Conservation (phyloP, 2,888 invertebrate genomes). For the Phytoseiulus persimilis region DNA sequence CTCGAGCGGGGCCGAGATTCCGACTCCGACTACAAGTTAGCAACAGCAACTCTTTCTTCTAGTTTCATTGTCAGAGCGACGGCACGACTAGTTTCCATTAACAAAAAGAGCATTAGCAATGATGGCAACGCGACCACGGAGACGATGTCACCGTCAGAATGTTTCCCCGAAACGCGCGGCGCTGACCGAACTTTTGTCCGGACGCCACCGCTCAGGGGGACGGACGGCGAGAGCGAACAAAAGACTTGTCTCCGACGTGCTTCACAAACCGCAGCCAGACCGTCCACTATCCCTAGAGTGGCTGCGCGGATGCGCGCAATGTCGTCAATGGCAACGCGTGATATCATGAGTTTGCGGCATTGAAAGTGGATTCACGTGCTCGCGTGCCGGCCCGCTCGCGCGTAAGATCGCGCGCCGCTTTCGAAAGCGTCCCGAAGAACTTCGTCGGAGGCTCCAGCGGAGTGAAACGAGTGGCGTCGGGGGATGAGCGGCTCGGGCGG, state of each 20-base stretch:
- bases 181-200: background rate
- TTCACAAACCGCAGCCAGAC: background rate
- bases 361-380: background rate
- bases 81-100: background rate
- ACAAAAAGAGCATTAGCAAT: background rate
- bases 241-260: background rate
- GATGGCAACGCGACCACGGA: background rate
- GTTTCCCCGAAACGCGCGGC: background rate
- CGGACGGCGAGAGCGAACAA: background rate
- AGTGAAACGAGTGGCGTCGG: no score
- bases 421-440: background rate
- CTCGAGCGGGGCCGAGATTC: background rate
- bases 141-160: background rate
- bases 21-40: background rate
- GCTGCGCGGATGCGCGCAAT: background rate
- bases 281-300: background rate
- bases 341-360: background rate
- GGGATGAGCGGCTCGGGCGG: no score
- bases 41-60: background rate
- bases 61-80: background rate
- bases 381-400: background rate
- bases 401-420: background rate
- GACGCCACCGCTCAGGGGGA: background rate
- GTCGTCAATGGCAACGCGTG: background rate
- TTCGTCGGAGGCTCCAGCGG: no score